Evolutionary conservation across 2,888 invertebrate genomes (phyloP).

Genomic region (Cryptocheilus praepositus): DNA sequence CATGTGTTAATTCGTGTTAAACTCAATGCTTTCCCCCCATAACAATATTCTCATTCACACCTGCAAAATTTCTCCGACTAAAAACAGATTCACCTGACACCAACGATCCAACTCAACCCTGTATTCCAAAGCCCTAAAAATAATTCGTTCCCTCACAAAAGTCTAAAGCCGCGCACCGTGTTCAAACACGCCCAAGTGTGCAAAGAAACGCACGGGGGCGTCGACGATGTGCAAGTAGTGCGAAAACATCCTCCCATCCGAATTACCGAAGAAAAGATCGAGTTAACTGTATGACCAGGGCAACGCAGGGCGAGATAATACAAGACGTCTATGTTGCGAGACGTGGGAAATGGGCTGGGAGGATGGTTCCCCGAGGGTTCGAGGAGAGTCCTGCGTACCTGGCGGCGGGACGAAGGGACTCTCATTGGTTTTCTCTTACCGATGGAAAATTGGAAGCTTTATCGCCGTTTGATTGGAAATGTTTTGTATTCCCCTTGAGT

Average conservation of each 20-base stretch:
- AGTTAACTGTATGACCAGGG: constrained; percentile 32
- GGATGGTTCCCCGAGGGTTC: constrained; percentile 15
- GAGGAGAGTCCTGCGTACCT: constrained; percentile 3
- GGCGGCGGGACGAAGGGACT: background rate
- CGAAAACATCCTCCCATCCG: constrained; percentile 29
- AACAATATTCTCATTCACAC: too few species aligned
- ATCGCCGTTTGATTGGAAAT: constrained; percentile 61
- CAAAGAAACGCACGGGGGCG: too few species aligned
- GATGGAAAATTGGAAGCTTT: constrained; percentile 63
- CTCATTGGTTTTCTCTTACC: constrained; percentile 29
- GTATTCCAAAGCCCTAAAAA: too few species aligned
- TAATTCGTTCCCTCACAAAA: too few species aligned
- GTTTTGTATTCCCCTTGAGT: constrained; percentile 34
- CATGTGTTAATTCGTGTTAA: too few species aligned
- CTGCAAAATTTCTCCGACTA: too few species aligned
- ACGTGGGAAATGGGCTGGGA: background rate
- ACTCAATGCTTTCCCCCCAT: too few species aligned
- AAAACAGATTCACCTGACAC: too few species aligned
- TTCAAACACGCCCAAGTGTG: too few species aligned
- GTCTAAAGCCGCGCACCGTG: too few species aligned
- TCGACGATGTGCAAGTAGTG: too few species aligned
- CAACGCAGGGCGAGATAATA: background rate
- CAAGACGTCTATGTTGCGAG: background rate
- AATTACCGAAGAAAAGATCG: constrained; percentile 24
- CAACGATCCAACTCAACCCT: too few species aligned